phyloP scores from a whole-genome alignment of 2,888 invertebrate genomes.

The Apamea sordens region DNA sequence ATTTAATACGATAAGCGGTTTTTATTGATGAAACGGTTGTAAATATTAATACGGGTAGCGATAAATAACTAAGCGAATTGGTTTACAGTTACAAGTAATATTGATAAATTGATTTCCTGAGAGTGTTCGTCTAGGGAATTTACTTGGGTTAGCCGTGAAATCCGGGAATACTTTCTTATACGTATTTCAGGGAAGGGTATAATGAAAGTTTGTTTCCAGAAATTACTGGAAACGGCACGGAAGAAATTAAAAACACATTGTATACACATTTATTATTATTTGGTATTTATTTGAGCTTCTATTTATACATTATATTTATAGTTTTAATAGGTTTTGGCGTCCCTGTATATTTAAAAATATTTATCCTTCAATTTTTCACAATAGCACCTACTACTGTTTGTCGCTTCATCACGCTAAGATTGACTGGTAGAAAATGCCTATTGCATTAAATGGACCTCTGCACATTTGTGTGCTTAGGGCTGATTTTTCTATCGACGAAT shows the following conservation, averaged over 20 bases:
- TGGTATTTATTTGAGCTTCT: too few species aligned
- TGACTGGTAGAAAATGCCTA: too few species aligned
- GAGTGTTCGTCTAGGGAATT: constrained; percentile 39
- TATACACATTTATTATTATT: too few species aligned
- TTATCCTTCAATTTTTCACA: too few species aligned
- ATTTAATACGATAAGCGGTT: constrained; percentile 2
- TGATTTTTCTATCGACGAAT: too few species aligned
- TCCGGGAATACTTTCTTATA: constrained; percentile 1
- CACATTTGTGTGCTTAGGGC: too few species aligned
- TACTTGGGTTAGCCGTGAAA: constrained; percentile 12
- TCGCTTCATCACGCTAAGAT: too few species aligned
- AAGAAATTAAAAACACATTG: neutral
- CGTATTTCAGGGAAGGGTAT: neutral
- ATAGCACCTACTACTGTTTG: too few species aligned
- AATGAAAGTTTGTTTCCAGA: neutral
- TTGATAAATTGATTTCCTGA: constrained; percentile 54
- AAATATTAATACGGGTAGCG: constrained; percentile 14
- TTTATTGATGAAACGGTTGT: constrained; percentile 6
- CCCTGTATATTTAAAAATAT: too few species aligned
- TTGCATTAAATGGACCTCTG: too few species aligned
- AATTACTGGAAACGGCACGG: neutral
- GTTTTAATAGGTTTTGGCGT: too few species aligned
- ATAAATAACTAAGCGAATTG: constrained; percentile 29
- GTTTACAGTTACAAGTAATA: constrained; percentile 25
- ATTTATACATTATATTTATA: too few species aligned